phyloP scores from a whole-genome alignment of 2,888 invertebrate species.

The Phorcus lineatus region DNA sequence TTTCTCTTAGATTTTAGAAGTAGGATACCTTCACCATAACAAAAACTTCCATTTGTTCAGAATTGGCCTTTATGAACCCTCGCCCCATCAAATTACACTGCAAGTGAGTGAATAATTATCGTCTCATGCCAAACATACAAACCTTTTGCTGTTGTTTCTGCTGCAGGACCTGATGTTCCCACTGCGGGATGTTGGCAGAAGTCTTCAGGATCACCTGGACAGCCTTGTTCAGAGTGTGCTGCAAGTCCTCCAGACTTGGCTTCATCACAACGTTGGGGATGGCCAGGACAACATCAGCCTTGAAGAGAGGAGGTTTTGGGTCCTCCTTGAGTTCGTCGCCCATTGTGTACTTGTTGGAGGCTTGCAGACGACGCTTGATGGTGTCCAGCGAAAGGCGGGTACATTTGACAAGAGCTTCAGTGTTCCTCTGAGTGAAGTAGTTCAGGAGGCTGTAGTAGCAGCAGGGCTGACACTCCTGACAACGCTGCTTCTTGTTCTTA shows the following conservation, averaged over 20 bases:
- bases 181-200: constrained; percentile 92
- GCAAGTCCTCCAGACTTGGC: constrained; percentile 92
- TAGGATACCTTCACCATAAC: too few species aligned
- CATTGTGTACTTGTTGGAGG: constrained; percentile 69
- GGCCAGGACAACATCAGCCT: constrained; percentile 87
- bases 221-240: constrained; percentile 87
- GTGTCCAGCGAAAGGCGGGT: constrained; percentile 74
- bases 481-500: constrained; percentile 72
- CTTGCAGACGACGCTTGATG: constrained; percentile 74
- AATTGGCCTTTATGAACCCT: too few species aligned
- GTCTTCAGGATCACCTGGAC: constrained; percentile 91
- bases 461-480: constrained; percentile 73
- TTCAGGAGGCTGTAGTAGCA: constrained; percentile 72
- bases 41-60: too few species aligned
- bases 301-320: constrained; percentile 80
- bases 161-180: constrained; percentile 83
- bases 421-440: constrained; percentile 89
- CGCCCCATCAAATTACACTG: too few species aligned
- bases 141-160: constrained; percentile 74
- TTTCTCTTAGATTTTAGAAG: too few species aligned
- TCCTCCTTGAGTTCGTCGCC: constrained; percentile 62
- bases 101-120: too few species aligned
- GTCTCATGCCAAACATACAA: not conserved
- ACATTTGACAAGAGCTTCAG: constrained; percentile 88
- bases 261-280: constrained; percentile 91